These are phyloP conservation scores for Aphaenogaster rudis DNA, from an alignment of 1,140 invertebrate genomes.

Conservation along the genomic window DNA sequence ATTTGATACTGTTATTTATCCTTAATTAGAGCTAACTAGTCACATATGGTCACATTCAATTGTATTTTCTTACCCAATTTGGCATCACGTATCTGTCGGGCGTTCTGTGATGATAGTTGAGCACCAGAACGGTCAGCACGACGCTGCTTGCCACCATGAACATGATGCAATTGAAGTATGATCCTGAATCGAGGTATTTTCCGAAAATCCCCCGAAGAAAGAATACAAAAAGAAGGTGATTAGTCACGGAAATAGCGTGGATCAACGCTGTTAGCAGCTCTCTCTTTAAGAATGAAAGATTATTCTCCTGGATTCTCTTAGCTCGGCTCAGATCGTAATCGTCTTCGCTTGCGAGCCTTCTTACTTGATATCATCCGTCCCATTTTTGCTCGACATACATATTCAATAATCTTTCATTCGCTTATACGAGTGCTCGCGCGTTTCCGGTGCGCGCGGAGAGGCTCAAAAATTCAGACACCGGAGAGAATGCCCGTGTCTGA, in stretches of 20 bases:
- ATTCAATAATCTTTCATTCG: slow-evolving; percentile 70
- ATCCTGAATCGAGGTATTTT: slow-evolving; percentile 90
- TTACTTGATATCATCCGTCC: not conserved
- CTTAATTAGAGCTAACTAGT: slow-evolving; percentile 13
- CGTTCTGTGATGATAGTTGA: slow-evolving; percentile 99
- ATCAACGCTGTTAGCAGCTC: slow-evolving; percentile 16
- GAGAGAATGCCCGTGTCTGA: slow-evolving; percentile 22
- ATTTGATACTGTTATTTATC: not conserved
- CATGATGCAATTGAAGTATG: slow-evolving; percentile 99
- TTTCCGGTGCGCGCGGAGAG: not conserved
- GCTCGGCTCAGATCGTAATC: not conserved
- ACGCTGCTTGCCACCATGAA: slow-evolving; percentile 99
- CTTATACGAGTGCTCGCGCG: not conserved
- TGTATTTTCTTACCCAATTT: slow-evolving; percentile 92
- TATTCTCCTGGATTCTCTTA: slow-evolving; percentile 17
- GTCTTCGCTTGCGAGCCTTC: not conserved
- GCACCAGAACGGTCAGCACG: slow-evolving; percentile 98
- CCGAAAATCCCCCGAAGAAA: slow-evolving; percentile 79
- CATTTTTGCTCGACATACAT: not conserved
- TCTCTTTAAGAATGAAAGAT: slow-evolving; percentile 67
- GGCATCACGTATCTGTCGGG: slow-evolving; percentile 99
- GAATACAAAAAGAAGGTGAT: slow-evolving; percentile 81
- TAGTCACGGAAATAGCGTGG: slow-evolving; percentile 79
- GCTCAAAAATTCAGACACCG: slow-evolving; percentile 12
- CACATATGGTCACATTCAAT: not conserved